These are phyloP conservation scores for Cryptoleucopteryx plumbea DNA, from an alignment of 2,113 vertebrate species.

Conservation along the genomic window DNA sequence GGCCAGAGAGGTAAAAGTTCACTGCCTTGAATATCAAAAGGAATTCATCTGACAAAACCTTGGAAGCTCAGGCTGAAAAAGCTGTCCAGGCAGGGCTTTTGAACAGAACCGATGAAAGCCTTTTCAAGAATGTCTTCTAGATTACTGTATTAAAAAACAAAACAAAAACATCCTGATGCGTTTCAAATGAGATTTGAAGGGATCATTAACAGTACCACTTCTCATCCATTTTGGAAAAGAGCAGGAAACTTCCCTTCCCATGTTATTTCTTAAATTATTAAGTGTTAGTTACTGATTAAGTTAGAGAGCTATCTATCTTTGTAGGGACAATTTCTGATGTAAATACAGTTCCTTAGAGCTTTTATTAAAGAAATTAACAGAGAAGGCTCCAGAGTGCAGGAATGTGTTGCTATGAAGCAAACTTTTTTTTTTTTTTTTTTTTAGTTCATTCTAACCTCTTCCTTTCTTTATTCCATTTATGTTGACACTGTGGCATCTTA, in stretches of 20 bases:
- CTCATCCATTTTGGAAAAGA: not conserved
- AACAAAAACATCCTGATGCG: not conserved
- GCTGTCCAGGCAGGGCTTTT: not conserved
- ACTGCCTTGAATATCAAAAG: conserved; percentile 5
- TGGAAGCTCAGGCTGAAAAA: not conserved
- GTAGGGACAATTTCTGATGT: not conserved
- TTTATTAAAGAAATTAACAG: not conserved
- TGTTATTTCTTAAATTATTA: not conserved
- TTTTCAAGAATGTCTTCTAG: not conserved
- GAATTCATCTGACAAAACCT: not conserved
- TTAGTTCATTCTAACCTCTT: not conserved
- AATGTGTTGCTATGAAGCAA: not conserved
- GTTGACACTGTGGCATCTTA: not conserved
- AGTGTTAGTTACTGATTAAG: not conserved
- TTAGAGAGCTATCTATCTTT: not conserved
- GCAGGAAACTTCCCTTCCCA: not conserved
- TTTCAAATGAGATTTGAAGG: not conserved
- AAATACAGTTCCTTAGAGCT: not conserved
- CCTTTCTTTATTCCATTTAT: not conserved
- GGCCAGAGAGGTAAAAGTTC: conserved; percentile 19
- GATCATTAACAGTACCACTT: not conserved
- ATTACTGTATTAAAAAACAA: not conserved
- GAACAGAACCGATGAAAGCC: not conserved
- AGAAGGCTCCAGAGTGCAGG: not conserved
- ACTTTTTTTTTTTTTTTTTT: not conserved